Evolutionary conservation across 2,888 invertebrate genomes (phyloP).

Genomic region (Leucophenga montana): DNA sequence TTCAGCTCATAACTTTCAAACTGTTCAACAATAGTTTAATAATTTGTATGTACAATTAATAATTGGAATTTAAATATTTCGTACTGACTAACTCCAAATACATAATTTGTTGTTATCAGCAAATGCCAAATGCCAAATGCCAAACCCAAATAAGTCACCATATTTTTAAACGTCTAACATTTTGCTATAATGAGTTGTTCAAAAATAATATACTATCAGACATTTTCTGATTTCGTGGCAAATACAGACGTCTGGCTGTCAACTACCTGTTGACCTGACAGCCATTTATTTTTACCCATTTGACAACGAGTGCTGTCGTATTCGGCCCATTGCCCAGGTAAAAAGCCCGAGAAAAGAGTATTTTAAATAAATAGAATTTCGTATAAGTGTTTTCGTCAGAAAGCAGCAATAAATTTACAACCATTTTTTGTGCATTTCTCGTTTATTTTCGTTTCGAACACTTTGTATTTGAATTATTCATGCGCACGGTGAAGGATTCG

Average conservation of each 20-base stretch:
- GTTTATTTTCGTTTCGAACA: conserved; percentile 25
- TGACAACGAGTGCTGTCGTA: not conserved
- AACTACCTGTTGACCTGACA: conserved; percentile 26
- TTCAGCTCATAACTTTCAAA: too few relatives aligned
- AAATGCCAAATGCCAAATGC: not conserved
- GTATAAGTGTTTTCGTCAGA: conserved; percentile 37
- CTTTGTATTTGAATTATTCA: not conserved
- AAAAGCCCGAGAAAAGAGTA: not conserved
- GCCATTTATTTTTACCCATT: conserved; percentile 3
- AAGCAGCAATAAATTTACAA: conserved; percentile 47
- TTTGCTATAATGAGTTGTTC: not conserved
- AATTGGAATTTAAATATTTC: not conserved
- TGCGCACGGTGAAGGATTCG: conserved; percentile 10
- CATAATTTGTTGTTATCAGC: too few relatives aligned
- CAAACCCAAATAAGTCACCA: not conserved
- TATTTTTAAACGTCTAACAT: not conserved
- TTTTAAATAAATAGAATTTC: conserved; percentile 15
- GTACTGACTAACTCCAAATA: not conserved
- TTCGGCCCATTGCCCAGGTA: conserved; percentile 24
- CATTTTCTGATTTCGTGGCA: conserved; percentile 6
- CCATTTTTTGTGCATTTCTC: conserved; percentile 7
- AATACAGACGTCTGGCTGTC: conserved; percentile 27
- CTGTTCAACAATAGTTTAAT: too few relatives aligned
- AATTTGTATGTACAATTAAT: too few relatives aligned
- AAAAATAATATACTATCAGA: conserved; percentile 4